Percentiles rank a stretch among this genome's conserved stretches.
These are phyloP conservation scores for Ctenopoma kingsleyae DNA, from an alignment of 2,797 vertebrate genomes.

Conservation along the genomic window DNA sequence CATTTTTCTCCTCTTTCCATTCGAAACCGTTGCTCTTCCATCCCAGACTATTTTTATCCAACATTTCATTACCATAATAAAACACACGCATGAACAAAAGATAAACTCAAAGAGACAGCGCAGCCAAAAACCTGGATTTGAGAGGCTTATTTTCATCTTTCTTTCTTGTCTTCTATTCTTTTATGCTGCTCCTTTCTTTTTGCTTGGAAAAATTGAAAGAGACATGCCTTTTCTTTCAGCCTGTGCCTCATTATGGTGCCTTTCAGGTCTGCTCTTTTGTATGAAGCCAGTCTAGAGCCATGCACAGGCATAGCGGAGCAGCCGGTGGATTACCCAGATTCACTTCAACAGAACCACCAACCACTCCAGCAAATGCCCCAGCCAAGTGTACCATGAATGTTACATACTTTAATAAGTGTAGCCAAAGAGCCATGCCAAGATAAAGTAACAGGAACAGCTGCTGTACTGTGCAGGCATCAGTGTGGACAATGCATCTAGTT, in stretches of 20 bases:
- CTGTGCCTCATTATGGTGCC: conserved; percentile 78
- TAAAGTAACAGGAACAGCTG: conserved; percentile 74
- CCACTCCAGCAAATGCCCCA: conserved; percentile 50
- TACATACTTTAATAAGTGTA: conserved; percentile 76
- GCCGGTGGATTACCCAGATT: conserved; percentile 75
- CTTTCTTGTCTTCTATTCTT: conserved; percentile 78
- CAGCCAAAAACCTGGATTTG: conserved; percentile 80
- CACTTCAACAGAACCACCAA: conserved; percentile 55
- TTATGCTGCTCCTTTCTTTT: conserved; percentile 81
- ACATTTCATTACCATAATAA: conserved; percentile 84
- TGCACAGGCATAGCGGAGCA: conserved; percentile 65
- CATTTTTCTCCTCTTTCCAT: conserved; percentile 49
- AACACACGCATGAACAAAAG: conserved; percentile 78
- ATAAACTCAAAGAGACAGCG: conserved; percentile 83
- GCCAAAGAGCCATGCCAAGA: conserved; percentile 68
- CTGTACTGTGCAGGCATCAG: conserved; percentile 49
- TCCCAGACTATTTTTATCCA: conserved; percentile 78
- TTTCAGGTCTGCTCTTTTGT: conserved; percentile 82
- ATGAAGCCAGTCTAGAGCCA: conserved; percentile 61
- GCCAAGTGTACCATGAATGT: conserved; percentile 64
- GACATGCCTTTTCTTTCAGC: conserved; percentile 81
- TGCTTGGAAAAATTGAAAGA: conserved; percentile 79
- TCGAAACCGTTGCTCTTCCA: conserved; percentile 69
- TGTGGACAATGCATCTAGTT: conserved; percentile 65
- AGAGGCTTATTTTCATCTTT: conserved; percentile 82